phyloP scores from a whole-genome alignment of 2,113 vertebrate species.

The Saccopteryx leptura region DNA sequence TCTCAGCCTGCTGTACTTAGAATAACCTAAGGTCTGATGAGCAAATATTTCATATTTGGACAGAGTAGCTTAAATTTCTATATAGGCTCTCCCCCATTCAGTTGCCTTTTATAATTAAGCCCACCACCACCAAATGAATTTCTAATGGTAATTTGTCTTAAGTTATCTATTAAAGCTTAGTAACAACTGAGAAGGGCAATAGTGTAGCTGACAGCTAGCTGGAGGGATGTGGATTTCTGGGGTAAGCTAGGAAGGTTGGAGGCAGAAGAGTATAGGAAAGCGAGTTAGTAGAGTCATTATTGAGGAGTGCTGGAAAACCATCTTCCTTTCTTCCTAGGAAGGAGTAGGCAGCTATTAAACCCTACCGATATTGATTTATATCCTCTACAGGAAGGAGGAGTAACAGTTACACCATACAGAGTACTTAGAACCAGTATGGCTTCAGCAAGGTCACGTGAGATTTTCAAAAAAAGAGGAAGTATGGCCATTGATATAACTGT shows the following conservation, averaged over 20 bases:
- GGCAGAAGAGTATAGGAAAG: background rate
- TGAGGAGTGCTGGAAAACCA: background rate
- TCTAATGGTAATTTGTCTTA: slow-evolving; percentile 1
- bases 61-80: background rate
- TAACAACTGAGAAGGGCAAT: background rate
- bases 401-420: background rate
- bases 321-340: background rate
- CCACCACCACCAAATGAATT: background rate
- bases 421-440: slow-evolving; percentile 9
- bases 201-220: background rate
- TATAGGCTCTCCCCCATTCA: background rate
- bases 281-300: background rate
- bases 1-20: background rate
- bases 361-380: background rate
- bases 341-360: background rate
- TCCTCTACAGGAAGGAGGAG: background rate
- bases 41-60: background rate
- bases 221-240: background rate
- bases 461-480: slow-evolving; percentile 24
- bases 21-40: background rate
- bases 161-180: slow-evolving; percentile 22
- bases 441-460: background rate
- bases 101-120: background rate
- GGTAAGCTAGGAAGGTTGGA: background rate
- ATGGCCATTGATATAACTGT: background rate